Percentiles rank a stretch among this genome's conserved stretches.
phyloP scores from a whole-genome alignment of 2,113 vertebrate genomes.

The Lepus timidus region DNA sequence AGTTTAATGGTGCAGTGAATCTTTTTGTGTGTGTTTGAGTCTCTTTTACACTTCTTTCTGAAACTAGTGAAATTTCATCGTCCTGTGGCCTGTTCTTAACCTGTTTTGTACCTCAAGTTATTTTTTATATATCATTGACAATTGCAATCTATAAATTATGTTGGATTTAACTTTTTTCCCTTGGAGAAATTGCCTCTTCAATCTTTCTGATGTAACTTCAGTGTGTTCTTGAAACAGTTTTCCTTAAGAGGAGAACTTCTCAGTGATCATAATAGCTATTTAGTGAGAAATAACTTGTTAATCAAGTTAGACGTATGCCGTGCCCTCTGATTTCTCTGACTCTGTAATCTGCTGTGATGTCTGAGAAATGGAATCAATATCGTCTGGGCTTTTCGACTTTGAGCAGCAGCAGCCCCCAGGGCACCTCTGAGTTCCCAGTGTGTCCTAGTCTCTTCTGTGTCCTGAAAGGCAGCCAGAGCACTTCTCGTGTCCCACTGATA shows the following conservation, averaged over 20 bases:
- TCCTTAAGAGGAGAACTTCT: conserved; percentile 64
- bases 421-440: not conserved
- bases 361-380: conserved; percentile 35
- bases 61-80: conserved; percentile 83
- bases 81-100: conserved; percentile 86
- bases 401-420: not conserved
- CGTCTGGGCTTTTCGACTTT: not conserved
- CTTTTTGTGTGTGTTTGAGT: conserved; percentile 82
- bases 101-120: conserved; percentile 83
- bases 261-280: not conserved
- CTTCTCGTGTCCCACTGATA: conserved; percentile 11
- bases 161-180: conserved; percentile 58
- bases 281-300: conserved; percentile 28
- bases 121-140: conserved; percentile 57
- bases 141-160: conserved; percentile 50
- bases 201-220: conserved; percentile 57
- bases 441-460: conserved; percentile 38
- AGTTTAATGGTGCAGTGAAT: conserved; percentile 84
- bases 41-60: conserved; percentile 78
- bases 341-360: conserved; percentile 33
- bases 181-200: conserved; percentile 65
- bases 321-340: conserved; percentile 54
- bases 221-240: conserved; percentile 70
- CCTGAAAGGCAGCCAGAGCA: conserved; percentile 48
- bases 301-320: not conserved